Percentiles rank a stretch among this genome's conserved stretches.
Evolutionary conservation across 2,888 invertebrate genomes (phyloP).

Genomic region (Julus scanicus): DNA sequence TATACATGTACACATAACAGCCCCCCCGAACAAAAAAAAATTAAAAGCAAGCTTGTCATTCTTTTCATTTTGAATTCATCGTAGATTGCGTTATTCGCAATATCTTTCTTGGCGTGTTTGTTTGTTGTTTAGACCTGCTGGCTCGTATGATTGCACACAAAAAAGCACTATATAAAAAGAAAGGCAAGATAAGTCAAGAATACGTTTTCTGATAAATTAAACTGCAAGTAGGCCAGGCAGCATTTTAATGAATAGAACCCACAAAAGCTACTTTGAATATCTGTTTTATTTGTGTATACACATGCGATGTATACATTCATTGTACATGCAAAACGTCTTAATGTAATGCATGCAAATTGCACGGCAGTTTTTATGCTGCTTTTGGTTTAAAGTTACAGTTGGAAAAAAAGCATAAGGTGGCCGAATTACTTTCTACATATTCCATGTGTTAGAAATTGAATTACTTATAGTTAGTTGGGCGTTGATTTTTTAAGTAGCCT

Average conservation of each 20-base stretch:
- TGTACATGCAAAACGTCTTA: not conserved
- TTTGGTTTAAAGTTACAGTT: not conserved
- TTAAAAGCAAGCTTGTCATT: not conserved
- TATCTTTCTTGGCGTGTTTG: slow-evolving; percentile 2
- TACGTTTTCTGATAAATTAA: slow-evolving; percentile 31
- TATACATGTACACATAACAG: not conserved
- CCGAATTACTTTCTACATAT: too few relatives aligned
- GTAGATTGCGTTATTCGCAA: not conserved
- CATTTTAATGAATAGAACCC: slow-evolving; percentile 16
- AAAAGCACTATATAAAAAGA: not conserved
- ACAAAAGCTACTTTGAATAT: slow-evolving; percentile 2
- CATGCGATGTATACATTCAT: not conserved
- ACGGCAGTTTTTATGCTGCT: not conserved
- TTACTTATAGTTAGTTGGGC: too few relatives aligned
- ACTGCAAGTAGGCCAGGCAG: not conserved
- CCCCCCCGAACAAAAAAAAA: not conserved
- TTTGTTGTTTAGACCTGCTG: not conserved
- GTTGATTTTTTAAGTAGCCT: too few relatives aligned
- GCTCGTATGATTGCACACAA: not conserved
- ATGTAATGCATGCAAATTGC: not conserved
- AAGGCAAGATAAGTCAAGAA: not conserved
- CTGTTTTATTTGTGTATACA: not conserved
- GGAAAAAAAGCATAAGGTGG: too few relatives aligned
- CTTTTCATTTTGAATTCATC: not conserved
- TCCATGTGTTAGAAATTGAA: too few relatives aligned